Base-by-base conservation (phyloP, 2,113 vertebrate species). In the Eudyptes chrysolophus region DNA sequence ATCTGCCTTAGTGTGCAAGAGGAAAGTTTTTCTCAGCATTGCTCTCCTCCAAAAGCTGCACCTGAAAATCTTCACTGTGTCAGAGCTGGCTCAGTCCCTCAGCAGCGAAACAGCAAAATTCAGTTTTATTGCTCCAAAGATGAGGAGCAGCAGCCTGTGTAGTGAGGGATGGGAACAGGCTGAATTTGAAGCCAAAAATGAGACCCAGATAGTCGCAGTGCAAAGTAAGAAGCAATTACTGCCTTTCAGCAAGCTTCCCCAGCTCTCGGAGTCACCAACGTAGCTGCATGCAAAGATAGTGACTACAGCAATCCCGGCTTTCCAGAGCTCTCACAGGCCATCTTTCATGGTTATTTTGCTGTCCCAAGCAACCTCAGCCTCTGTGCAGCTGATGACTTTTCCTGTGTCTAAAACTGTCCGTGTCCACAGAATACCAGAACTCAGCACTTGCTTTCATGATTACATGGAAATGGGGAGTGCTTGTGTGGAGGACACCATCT, bases 401-500 rank as follows among this genome's bases (percentile, higher is more conserved):
- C 10, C 27, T 38, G 8, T 5, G 5, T 24, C 18, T 40, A 42
- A 51, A 22, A 9, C 6, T 30, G 6, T 1, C 61, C 2, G 0
- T 4, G 57, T 7, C 2, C 82, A 58, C 20, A 57, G 54, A 40
- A 25, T 19, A 77, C 21, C 38, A 52, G 48, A 69, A 32, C 29
- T 25, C 36, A 29, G 44, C 30, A 32, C 51, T 4, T 4, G 3
- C 17, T 83, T 6, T 30, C n/a, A 32, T 26, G 36, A 32, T 26
- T 24, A 10, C 69, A 9, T 2, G 27, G 57, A 51, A 42, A 38
- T 3, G 3, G 18, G 55, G 3, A 81, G n/a, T 1, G 13, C 22
- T 8, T 32, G n/a, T 2, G 1, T 5, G 22, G 30, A 61, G 65
- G 32, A 57, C 34, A 44, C 46, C 32, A 54, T 3, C 51, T 80